phyloP scores from a whole-genome alignment of 2,888 invertebrate species.

The Mimumesa dahlbomi region DNA sequence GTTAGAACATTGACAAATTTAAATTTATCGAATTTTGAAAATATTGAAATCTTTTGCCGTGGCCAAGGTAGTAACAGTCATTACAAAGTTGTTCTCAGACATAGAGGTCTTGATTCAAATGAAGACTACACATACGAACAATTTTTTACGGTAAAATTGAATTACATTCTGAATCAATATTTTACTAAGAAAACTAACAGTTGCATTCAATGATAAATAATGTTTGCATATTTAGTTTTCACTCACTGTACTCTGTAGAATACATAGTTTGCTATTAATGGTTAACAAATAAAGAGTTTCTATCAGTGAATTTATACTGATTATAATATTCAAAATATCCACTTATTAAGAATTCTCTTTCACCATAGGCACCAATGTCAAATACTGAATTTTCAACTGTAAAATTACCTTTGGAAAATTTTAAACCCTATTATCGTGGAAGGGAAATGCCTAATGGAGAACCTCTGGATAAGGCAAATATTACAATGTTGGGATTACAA shows the following conservation, averaged over 20 bases:
- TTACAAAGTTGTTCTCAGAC: constrained; percentile 84
- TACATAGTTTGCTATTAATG: too few species aligned
- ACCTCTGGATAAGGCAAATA: constrained; percentile 82
- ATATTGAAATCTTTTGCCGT: constrained; percentile 82
- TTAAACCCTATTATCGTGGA: constrained; percentile 85
- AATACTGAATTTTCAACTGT: constrained; percentile 81
- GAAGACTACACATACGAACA: constrained; percentile 85
- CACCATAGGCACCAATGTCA: constrained; percentile 81
- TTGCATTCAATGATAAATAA: too few species aligned
- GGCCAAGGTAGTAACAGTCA: constrained; percentile 83
- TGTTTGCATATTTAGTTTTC: too few species aligned
- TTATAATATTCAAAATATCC: too few species aligned
- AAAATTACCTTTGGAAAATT: constrained; percentile 82
- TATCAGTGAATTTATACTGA: too few species aligned
- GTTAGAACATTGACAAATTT: constrained; percentile 81
- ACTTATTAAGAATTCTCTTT: too few species aligned
- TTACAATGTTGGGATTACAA: constrained; percentile 85
- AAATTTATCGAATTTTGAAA: constrained; percentile 81
- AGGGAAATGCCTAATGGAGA: constrained; percentile 82
- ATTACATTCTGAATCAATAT: not conserved
- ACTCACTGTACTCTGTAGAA: too few species aligned
- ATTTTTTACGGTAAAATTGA: constrained; percentile 75
- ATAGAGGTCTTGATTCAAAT: constrained; percentile 82
- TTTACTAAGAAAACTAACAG: not conserved
- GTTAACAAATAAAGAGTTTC: too few species aligned